Evolutionary conservation across 2,888 invertebrate genomes (phyloP), one percentile per base, ranked within the genome.

Genomic region (Ctenicera cuprea): DNA sequence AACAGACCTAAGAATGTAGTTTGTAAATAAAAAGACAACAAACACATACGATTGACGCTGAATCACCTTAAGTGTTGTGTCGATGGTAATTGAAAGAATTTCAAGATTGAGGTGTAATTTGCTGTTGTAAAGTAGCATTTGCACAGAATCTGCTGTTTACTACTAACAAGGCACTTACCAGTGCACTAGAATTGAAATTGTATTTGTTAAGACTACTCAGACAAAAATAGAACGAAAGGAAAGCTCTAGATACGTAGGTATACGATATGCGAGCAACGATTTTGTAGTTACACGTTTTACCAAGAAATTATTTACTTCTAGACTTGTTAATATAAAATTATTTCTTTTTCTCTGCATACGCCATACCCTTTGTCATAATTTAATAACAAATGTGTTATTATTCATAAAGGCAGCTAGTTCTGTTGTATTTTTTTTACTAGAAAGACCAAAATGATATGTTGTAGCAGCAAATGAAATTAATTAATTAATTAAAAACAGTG

Each of bases 101-200:
- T 16, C 16, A 64, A 48, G 18, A 48, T 33, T 64, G 30, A 33
- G 30, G 48, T 48, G 48, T 30, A 22, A 64, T 48, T 20, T 16
- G 48, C 30, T 26, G 30, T 62, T 33, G 64, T 64, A 30, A 48
- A 5, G 8, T 16, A 30, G 48, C 48, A 48, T 64, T 64, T 64
- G 18, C 37, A 48, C 64, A 64, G 48, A 62, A 45, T 37, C 48
- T 30, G 12, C 64, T 16, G 26, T 48, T 30, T 33, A 26, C 64
- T 64, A 4, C 64, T 64, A 64, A 64, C 64, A 48, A 64, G 50
- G 33, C 33, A 64, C 50, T 64, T 48, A 64, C 30, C 48, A 45
- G 63, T 26, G 33, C 33, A 30, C 16, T 37, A 18, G 64, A 64
- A 64, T 64, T 64, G 41, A 26, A 64, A 48, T 48, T 64, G 14